These are phyloP conservation scores for Gila robusta DNA, from an alignment of 2,797 vertebrate species.

Conservation along the genomic window DNA sequence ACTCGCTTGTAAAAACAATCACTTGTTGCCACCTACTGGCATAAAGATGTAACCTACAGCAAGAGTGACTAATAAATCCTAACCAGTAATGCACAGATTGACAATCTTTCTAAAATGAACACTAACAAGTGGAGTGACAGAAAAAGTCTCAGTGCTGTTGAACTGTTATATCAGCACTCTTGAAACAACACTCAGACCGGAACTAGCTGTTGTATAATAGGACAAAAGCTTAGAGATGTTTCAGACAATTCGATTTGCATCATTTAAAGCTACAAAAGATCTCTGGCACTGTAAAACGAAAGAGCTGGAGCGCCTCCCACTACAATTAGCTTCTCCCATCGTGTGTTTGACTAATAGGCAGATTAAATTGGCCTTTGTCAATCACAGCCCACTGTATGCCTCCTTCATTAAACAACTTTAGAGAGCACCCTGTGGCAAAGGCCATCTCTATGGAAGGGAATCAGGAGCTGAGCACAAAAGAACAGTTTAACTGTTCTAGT, in stretches of 20 bases:
- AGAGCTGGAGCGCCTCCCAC: slow-evolving; percentile 51
- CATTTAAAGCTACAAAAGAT: slow-evolving; percentile 51
- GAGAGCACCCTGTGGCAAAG: slow-evolving; percentile 46
- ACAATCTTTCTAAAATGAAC: neutral
- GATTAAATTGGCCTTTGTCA: slow-evolving; percentile 59
- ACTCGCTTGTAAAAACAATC: neutral
- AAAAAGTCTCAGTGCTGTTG: neutral
- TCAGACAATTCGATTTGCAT: slow-evolving; percentile 43
- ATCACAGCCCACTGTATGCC: slow-evolving; percentile 42
- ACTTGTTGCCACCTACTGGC: neutral
- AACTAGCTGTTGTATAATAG: slow-evolving; percentile 8
- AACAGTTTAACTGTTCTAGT: slow-evolving; percentile 19
- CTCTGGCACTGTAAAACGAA: slow-evolving; percentile 43
- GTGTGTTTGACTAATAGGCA: slow-evolving; percentile 61
- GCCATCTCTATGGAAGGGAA: slow-evolving; percentile 43
- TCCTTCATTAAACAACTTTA: slow-evolving; percentile 55
- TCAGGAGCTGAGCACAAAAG: slow-evolving; percentile 38
- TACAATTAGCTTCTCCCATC: slow-evolving; percentile 59
- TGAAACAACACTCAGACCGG: neutral
- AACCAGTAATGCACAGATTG: neutral
- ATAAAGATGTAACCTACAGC: neutral
- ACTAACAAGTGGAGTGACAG: neutral
- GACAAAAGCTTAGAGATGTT: slow-evolving; percentile 22
- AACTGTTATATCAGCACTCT: slow-evolving; percentile 11
- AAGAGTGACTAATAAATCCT: neutral